Conservation (phyloP, 35 echinoderm and acorn worm genomes). For the Antedon bifida region DNA sequence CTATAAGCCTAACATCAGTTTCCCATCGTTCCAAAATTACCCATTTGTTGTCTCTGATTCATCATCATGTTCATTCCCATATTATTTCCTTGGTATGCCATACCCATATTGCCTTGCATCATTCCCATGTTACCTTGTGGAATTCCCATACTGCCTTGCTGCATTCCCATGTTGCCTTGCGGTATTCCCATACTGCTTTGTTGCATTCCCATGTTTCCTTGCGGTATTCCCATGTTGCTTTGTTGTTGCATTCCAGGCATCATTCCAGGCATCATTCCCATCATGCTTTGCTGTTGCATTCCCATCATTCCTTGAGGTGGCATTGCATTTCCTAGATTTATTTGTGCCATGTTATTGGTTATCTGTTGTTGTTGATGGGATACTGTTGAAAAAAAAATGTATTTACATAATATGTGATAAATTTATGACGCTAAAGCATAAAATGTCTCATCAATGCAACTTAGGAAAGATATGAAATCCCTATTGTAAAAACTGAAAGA, state of each 20-base stretch:
- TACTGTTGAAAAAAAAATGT: neutral
- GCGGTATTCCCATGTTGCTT: constrained; percentile 11
- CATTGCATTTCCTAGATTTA: constrained; percentile 35
- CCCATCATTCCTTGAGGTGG: constrained; percentile 36
- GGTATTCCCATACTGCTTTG: neutral
- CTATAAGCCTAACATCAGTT: neutral
- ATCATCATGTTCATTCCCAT: neutral
- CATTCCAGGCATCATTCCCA: constrained; percentile 1
- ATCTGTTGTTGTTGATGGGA: constrained; percentile 14
- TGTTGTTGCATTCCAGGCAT: neutral
- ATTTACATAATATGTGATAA: no score
- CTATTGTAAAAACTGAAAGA: no score
- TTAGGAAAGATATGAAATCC: no score
- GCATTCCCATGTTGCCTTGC: constrained; percentile 16
- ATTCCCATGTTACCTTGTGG: neutral
- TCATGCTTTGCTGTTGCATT: constrained; percentile 35
- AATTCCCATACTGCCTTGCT: neutral
- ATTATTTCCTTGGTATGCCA: neutral
- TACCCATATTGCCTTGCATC: constrained; percentile 3
- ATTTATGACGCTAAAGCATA: no score
- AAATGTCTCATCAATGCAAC: no score
- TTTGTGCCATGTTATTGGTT: constrained; percentile 42
- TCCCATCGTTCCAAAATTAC: neutral
- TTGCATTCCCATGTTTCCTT: neutral
- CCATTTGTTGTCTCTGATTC: neutral